Base-by-base conservation (phyloP, 2,888 invertebrate species). In the Nesidiocoris tenuis region DNA sequence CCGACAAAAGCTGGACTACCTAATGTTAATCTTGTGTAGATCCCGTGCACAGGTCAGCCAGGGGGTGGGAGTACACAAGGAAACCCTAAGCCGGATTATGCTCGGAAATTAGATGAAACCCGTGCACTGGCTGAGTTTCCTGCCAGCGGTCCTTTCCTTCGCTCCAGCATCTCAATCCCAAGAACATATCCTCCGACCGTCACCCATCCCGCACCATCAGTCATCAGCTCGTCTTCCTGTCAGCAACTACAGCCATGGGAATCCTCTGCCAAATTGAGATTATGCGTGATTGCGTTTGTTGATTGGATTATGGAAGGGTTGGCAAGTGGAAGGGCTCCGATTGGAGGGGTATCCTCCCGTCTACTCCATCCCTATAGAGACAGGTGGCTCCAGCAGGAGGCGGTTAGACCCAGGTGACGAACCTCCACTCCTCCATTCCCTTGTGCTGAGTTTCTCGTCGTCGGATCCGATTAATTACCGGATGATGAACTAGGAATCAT, bases 221-320 rank as follows among this genome's bases (percentile, higher is more conserved):
- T 25, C 24, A n/a, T n/a, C 71, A 39, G 39, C 39, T 39, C 12
- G 39, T 39, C 39, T 39, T 3, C 39, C 39, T 39, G 39, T 39
- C 39, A 12, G 39, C 39, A 39, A 39, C 39, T 39, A 12, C 39
- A 39, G 39, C 39, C 39, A 12, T 22, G 59, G 16, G 55, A 21
- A n/a, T 25, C 63, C 72, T 61, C 72, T 72, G 25, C 18, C 72
- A 72, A 72, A 72, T 72, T 72, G 72, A 72, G 72, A 72, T 72
- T 72, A 72, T 72, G 72, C 72, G 72, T 72, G 72, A 72, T 72
- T 72, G 72, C 72, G 72, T 72, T 72, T 72, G 72, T 72, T 72
- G 72, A 72, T 72, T 72, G 72, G 72, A 72, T 72, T 63, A 72
- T 61, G 61, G 72, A 54, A 70, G 57, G 70, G 39, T 17, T 23